Evolutionary conservation across 2,888 invertebrate species (phyloP).

Genomic region (Plusia festucae): DNA sequence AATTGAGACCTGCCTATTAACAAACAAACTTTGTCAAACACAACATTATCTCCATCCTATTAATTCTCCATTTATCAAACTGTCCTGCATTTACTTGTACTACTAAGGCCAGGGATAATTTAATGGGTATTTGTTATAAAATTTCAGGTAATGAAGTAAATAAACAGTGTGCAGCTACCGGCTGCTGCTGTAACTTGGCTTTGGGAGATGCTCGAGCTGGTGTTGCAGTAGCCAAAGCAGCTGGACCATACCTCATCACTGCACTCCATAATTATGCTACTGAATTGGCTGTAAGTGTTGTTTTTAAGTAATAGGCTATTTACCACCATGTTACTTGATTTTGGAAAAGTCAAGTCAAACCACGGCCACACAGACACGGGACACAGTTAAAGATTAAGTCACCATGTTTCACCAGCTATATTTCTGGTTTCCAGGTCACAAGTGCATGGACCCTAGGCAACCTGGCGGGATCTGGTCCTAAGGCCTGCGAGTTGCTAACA

Average conservation of each 20-base stretch:
- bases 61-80: no score
- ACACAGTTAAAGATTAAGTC: no score
- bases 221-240: slow-evolving; percentile 77
- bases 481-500: slow-evolving; percentile 62
- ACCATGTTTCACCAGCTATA: no score
- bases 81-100: no score
- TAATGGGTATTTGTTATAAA: not conserved
- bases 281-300: slow-evolving; percentile 70
- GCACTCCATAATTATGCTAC: slow-evolving; percentile 68
- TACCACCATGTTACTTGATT: no score
- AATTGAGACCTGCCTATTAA: no score
- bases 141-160: slow-evolving; percentile 80
- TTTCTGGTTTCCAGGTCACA: slow-evolving; percentile 67
- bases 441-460: slow-evolving; percentile 83
- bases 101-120: no score
- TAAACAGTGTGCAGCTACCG: slow-evolving; percentile 85
- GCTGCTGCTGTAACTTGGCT: slow-evolving; percentile 89
- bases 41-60: no score
- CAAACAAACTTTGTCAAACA: no score
- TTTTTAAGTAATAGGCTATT: no score
- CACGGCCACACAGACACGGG: no score
- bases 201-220: slow-evolving; percentile 83
- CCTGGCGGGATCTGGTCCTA: slow-evolving; percentile 69
- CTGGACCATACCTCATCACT: slow-evolving; percentile 84
- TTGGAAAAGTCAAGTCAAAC: no score